Conservation (phyloP, 2,797 vertebrate species). For the Harpagifer antarcticus region DNA sequence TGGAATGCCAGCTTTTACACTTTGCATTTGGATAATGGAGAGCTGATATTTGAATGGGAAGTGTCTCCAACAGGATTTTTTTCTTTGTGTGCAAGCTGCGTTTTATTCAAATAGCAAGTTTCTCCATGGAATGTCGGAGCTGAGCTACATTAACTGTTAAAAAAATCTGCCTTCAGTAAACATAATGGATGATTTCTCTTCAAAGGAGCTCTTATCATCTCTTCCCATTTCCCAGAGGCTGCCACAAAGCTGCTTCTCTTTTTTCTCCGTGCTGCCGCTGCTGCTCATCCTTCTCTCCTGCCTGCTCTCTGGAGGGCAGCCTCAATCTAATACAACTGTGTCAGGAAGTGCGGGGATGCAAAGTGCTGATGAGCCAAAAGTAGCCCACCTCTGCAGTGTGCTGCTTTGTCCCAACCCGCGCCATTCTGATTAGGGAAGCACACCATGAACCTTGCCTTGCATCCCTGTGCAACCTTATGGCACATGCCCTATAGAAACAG, state of each 20-base stretch:
- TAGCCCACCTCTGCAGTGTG: constrained; percentile 89
- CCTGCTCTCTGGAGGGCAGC: constrained; percentile 79
- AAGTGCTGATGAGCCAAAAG: constrained; percentile 93
- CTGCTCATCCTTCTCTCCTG: constrained; percentile 79
- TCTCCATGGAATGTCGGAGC: constrained; percentile 52
- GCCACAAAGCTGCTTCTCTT: constrained; percentile 74
- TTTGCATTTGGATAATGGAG: constrained; percentile 59
- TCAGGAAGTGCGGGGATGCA: constrained; percentile 91
- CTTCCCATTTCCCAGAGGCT: constrained; percentile 80
- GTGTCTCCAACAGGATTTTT: constrained; percentile 45
- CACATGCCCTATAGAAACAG: constrained; percentile 39
- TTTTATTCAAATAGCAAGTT: constrained; percentile 66
- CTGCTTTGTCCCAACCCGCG: constrained; percentile 67
- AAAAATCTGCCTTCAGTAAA: constrained; percentile 77
- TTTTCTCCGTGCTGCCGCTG: constrained; percentile 52
- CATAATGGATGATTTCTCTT: constrained; percentile 83
- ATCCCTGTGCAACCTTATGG: constrained; percentile 50
- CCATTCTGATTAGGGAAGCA: constrained; percentile 74
- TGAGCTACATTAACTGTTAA: constrained; percentile 62
- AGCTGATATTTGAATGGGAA: constrained; percentile 55
- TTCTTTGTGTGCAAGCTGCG: constrained; percentile 40
- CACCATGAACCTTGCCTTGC: constrained; percentile 56
- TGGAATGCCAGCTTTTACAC: constrained; percentile 58
- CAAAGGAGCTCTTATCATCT: constrained; percentile 81
- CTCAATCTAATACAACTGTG: constrained; percentile 86